Evolutionary conservation across 2,113 vertebrate species (phyloP).

Genomic region (Amblyornis subalaris): DNA sequence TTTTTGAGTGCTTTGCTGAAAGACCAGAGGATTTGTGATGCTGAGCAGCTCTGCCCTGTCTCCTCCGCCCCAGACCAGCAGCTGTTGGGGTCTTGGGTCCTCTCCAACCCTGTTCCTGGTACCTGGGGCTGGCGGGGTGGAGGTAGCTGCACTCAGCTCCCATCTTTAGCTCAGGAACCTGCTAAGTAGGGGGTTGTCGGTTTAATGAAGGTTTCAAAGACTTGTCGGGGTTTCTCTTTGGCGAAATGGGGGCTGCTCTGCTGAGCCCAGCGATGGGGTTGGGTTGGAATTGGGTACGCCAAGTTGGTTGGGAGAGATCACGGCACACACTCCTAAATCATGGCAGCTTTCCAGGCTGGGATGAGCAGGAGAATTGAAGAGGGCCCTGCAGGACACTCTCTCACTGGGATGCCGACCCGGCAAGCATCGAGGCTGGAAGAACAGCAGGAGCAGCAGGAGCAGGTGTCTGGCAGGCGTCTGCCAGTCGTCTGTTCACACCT

Average conservation of each 20-base stretch:
- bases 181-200: accelerated
- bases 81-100: accelerated
- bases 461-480: neutral
- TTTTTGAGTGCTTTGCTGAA: neutral
- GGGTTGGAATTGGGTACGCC: accelerated
- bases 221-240: neutral
- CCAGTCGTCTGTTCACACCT: neutral
- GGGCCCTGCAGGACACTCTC: neutral
- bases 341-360: accelerated
- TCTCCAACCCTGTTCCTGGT: neutral
- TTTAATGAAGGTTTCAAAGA: neutral
- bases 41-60: neutral
- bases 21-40: neutral
- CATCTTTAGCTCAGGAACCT: neutral
- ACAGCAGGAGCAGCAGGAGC: neutral
- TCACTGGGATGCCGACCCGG: neutral
- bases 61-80: accelerated
- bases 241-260: neutral
- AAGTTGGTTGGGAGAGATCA: neutral
- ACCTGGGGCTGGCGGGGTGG: accelerated
- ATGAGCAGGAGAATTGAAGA: neutral
- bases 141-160: neutral
- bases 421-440: accelerated
- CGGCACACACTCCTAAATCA: accelerated
- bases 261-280: accelerated